A percentile compares a stretch with the other conserved stretches of the same genome.
These are phyloP conservation scores for Antrozous pallidus DNA, from an alignment of 2,797 vertebrate species.

Conservation along the genomic window DNA sequence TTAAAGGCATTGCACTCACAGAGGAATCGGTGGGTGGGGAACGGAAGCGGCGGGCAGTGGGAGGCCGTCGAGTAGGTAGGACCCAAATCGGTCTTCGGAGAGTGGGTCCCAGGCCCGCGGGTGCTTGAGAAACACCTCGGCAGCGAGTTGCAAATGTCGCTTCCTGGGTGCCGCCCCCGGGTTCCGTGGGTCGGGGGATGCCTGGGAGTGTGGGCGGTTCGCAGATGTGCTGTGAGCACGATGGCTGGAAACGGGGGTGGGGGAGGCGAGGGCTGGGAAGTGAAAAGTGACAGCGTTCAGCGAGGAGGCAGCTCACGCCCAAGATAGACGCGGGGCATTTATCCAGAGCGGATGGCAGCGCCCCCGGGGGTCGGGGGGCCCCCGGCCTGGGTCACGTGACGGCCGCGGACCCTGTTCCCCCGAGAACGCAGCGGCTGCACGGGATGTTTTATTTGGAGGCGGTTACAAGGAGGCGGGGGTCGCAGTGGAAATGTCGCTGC, in stretches of 20 bases:
- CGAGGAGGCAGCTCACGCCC: neutral
- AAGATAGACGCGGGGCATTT: neutral
- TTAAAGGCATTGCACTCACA: neutral
- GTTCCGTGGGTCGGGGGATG: neutral
- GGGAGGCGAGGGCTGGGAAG: neutral
- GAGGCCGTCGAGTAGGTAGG: no score
- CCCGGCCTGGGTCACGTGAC: neutral
- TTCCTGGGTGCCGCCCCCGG: neutral
- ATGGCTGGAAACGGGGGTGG: neutral
- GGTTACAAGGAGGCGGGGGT: neutral
- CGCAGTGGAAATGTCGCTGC: neutral
- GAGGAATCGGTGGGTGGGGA: neutral
- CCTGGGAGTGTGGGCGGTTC: neutral
- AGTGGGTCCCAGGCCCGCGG: neutral
- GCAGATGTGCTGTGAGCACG: neutral
- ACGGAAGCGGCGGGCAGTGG: neutral
- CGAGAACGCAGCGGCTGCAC: fast-evolving
- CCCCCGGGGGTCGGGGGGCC: neutral
- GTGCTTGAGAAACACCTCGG: neutral
- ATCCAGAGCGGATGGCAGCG: no score
- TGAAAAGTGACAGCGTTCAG: neutral
- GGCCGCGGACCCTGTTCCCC: no score
- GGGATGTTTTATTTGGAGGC: neutral
- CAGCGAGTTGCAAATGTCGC: neutral
- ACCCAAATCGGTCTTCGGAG: neutral